Evolutionary conservation across 2,113 vertebrate species (phyloP).

Genomic region (Bagarius yarrelli): DNA sequence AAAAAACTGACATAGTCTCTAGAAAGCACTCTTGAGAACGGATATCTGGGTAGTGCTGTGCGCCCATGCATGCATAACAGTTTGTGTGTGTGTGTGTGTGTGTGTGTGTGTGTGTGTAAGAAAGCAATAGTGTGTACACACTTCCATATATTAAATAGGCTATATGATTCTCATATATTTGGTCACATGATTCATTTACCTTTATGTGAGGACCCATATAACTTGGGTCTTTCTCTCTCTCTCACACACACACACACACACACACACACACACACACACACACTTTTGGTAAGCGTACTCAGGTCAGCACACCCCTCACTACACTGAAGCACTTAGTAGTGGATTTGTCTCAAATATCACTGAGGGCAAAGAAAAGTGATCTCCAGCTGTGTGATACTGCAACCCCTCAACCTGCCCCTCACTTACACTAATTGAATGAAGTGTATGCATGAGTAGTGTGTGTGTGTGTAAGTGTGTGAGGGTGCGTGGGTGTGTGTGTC

Average conservation of each 20-base stretch:
- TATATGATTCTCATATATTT: not conserved
- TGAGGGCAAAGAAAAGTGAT: slow-evolving; percentile 22
- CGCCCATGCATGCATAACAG: not conserved
- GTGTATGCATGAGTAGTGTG: not conserved
- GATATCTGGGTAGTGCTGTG: not conserved
- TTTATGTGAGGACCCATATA: not conserved
- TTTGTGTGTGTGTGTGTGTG: slow-evolving; percentile 25
- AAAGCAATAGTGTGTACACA: not conserved
- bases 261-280: slow-evolving; percentile 13
- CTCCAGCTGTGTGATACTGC: slow-evolving; percentile 6
- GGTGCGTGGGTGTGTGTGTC: not conserved
- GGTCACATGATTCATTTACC: not conserved
- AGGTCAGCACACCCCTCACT: not conserved
- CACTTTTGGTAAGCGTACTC: not conserved
- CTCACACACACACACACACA: not conserved
- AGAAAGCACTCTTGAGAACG: slow-evolving; percentile 5
- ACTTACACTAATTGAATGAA: slow-evolving; percentile 8
- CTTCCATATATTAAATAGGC: not conserved
- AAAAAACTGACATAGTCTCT: slow-evolving; percentile 15
- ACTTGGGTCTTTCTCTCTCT: not conserved
- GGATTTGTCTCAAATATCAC: slow-evolving; percentile 27
- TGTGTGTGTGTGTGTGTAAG: slow-evolving; percentile 5
- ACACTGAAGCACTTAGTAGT: slow-evolving; percentile 12
- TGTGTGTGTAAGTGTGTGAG: not conserved
- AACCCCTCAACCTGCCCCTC: slow-evolving; percentile 1